These are phyloP conservation scores for Conops quadrifasciatus DNA, from an alignment of 2,888 invertebrate species.

Conservation along the genomic window DNA sequence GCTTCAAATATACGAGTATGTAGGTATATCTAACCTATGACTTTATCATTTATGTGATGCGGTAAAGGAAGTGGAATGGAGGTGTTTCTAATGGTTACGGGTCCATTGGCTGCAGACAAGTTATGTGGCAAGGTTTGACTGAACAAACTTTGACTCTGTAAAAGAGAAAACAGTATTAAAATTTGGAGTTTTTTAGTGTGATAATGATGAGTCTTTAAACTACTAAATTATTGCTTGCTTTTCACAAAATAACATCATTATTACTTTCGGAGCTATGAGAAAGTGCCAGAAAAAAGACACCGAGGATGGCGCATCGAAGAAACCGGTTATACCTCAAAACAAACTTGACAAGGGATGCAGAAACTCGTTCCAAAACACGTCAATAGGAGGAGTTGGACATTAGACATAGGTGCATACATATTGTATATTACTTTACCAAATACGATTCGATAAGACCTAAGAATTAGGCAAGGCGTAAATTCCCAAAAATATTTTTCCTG, in stretches of 20 bases:
- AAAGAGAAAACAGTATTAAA: conserved; percentile 21
- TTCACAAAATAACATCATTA: neutral
- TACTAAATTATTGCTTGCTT: neutral
- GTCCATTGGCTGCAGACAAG: conserved; percentile 39
- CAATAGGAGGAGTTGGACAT: too few relatives aligned
- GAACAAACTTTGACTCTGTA: conserved; percentile 54
- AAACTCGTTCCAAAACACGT: too few relatives aligned
- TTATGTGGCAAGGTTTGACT: conserved; percentile 59
- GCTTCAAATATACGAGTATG: neutral
- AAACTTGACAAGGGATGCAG: too few relatives aligned
- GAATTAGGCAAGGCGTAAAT: too few relatives aligned
- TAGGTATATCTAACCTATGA: conserved; percentile 21
- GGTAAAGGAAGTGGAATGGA: conserved; percentile 66
- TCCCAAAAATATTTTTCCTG: too few relatives aligned
- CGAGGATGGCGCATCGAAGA: neutral
- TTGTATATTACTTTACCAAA: too few relatives aligned
- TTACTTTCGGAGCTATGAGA: neutral
- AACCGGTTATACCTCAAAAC: too few relatives aligned
- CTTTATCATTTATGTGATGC: conserved; percentile 60
- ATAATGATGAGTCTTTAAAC: too few relatives aligned
- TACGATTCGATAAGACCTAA: too few relatives aligned
- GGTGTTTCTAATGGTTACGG: conserved; percentile 53
- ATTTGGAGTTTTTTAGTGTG: neutral
- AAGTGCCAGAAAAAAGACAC: too few relatives aligned
- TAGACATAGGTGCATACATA: too few relatives aligned